A percentile compares a stretch with the other conserved stretches of the same genome.
These are phyloP conservation scores for Amphipyra tragopoginis DNA, from an alignment of 2,888 invertebrate genomes.

Conservation along the genomic window DNA sequence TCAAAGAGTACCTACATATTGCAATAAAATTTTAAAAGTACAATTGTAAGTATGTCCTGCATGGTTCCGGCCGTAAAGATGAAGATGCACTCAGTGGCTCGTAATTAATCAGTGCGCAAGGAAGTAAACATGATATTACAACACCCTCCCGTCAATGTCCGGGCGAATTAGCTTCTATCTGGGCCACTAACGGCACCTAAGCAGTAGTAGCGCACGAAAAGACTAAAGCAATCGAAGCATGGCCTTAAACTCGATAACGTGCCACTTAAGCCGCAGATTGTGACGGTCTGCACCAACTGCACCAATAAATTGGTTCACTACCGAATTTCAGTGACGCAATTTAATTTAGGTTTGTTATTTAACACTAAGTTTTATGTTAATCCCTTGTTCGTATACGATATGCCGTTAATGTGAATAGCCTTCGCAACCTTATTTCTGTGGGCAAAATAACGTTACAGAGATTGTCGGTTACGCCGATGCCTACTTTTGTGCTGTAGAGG, in stretches of 20 bases:
- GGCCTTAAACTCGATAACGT: constrained; percentile 70
- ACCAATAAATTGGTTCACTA: constrained; percentile 37
- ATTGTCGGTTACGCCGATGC: constrained; percentile 39
- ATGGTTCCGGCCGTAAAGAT: constrained; percentile 20
- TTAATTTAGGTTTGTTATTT: constrained; percentile 21
- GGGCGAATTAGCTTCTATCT: constrained; percentile 77
- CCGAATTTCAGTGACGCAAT: constrained; percentile 43
- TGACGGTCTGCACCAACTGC: constrained; percentile 31
- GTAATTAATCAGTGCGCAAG: constrained; percentile 56
- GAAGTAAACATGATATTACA: constrained; percentile 68
- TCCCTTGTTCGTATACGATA: constrained; percentile 15
- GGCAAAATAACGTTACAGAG: constrained; percentile 47
- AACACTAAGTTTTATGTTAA: constrained; percentile 31
- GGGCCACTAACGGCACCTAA: constrained; percentile 84
- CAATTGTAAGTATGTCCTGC: constrained; percentile 10
- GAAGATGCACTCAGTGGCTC: constrained; percentile 36
- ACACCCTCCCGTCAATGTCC: constrained; percentile 70
- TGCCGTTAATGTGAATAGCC: constrained; percentile 32
- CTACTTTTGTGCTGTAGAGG: constrained; percentile 43
- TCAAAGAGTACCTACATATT: constrained; percentile 1
- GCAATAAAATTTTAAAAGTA: no score
- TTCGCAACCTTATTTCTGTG: constrained; percentile 45
- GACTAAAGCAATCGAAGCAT: constrained; percentile 70
- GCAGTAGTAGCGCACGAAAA: constrained; percentile 76
- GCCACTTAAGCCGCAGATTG: constrained; percentile 47